A percentile compares a stretch with the other conserved stretches of the same genome.
Conservation (phyloP, 2,888 invertebrate genomes). For the Muscina levida region DNA sequence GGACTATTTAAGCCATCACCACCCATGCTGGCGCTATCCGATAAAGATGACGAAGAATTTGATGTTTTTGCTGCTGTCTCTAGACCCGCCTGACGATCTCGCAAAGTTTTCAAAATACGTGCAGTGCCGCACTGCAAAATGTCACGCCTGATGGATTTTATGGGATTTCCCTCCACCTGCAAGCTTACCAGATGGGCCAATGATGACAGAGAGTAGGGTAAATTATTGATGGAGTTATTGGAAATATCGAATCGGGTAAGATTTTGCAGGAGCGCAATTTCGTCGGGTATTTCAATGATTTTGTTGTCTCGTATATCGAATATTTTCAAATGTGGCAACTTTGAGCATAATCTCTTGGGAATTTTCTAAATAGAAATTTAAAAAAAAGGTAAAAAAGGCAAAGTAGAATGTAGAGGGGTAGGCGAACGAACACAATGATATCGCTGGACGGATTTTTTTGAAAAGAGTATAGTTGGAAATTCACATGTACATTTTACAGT, state of each 20-base stretch:
- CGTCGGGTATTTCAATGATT: constrained; percentile 87
- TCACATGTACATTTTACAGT: no score
- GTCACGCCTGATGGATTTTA: constrained; percentile 90
- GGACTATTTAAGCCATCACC: constrained; percentile 73
- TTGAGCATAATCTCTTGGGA: constrained; percentile 86
- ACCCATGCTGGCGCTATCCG: constrained; percentile 76
- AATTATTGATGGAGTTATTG: constrained; percentile 87
- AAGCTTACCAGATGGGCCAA: constrained; percentile 90
- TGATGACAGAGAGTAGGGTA: constrained; percentile 85
- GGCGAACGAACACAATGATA: constrained; percentile 7
- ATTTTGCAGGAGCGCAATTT: constrained; percentile 87
- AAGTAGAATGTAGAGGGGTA: no score
- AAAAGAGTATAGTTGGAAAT: no score
- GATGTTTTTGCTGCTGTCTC: constrained; percentile 37
- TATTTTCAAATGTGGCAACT: constrained; percentile 86
- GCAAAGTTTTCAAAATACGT: constrained; percentile 88
- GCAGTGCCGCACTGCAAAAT: constrained; percentile 91
- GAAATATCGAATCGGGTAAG: constrained; percentile 91
- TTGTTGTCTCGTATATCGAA: constrained; percentile 92
- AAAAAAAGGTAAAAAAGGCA: constrained; percentile 58
- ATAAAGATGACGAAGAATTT: constrained; percentile 40
- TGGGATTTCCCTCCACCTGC: constrained; percentile 91
- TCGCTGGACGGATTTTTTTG: no score
- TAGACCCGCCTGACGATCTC: constrained; percentile 81
- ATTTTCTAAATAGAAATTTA: constrained; percentile 87